Percentiles rank a stretch among this genome's conserved stretches.
Conservation (phyloP, 2,888 invertebrate genomes). For the Monopis laevigella region DNA sequence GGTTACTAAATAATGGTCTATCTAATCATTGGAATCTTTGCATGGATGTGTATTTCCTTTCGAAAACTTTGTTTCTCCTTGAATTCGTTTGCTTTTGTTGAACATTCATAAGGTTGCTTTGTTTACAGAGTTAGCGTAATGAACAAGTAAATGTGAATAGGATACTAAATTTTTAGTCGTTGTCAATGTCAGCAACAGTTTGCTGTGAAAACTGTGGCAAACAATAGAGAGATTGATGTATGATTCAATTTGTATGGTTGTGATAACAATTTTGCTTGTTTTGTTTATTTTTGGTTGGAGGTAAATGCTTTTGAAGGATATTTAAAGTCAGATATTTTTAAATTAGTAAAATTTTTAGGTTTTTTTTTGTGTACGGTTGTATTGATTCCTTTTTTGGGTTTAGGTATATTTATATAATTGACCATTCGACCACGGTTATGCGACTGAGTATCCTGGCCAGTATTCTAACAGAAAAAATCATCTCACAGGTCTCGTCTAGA, state of each 20-base stretch:
- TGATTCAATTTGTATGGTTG: conserved; percentile 10
- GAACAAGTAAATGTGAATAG: conserved; percentile 10
- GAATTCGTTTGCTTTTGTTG: conserved; percentile 8
- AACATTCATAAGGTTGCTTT: conserved; percentile 11
- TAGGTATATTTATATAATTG: too few relatives aligned
- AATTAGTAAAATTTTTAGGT: too few relatives aligned
- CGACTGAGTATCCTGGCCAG: too few relatives aligned
- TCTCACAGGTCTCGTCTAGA: too few relatives aligned
- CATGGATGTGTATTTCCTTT: conserved; percentile 1
- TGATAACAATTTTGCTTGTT: conserved; percentile 4
- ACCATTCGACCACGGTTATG: too few relatives aligned
- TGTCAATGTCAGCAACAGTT: conserved; percentile 12
- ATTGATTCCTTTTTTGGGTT: too few relatives aligned
- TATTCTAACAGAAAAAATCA: too few relatives aligned
- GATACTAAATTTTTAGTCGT: conserved; percentile 4
- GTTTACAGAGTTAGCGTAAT: conserved; percentile 14
- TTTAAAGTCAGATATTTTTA: too few relatives aligned
- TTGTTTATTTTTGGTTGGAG: conserved; percentile 5
- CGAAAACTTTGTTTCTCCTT: conserved; percentile 4
- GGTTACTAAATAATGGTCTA: neutral
- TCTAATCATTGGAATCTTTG: neutral
- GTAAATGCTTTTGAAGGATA: too few relatives aligned
- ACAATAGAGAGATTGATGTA: conserved; percentile 3
- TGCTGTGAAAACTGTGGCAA: conserved; percentile 9
- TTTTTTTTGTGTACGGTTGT: too few relatives aligned